Percentiles rank a stretch among this genome's conserved stretches.
phyloP scores from a whole-genome alignment of 2,888 invertebrate genomes.

The Abrostola triplasia region DNA sequence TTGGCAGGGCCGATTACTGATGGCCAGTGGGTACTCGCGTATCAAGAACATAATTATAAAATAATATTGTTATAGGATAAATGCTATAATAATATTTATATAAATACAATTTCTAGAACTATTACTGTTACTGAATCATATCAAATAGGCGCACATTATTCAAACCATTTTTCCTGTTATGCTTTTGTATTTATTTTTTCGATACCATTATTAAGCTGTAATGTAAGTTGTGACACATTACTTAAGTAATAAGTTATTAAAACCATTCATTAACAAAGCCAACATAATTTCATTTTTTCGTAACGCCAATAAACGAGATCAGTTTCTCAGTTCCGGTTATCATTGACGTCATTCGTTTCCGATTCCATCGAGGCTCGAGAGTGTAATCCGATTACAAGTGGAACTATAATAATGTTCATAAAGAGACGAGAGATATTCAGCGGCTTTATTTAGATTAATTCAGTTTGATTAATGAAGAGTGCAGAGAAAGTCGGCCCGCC shows the following conservation, averaged over 20 bases:
- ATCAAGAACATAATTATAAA: no score
- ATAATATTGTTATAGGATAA: no score
- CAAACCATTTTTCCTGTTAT: no score
- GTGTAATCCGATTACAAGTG: slow-evolving; percentile 57
- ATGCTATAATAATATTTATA: no score
- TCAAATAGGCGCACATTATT: no score
- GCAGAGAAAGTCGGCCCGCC: slow-evolving; percentile 68
- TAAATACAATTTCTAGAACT: no score
- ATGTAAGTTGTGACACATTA: slow-evolving; percentile 9
- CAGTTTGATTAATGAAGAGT: slow-evolving; percentile 78
- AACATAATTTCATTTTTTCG: slow-evolving; percentile 18
- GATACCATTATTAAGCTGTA: slow-evolving; percentile 2
- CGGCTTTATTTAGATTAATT: slow-evolving; percentile 76
- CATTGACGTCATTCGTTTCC: slow-evolving; percentile 45
- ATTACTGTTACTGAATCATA: no score
- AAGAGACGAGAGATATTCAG: slow-evolving; percentile 36
- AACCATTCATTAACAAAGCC: slow-evolving; percentile 13
- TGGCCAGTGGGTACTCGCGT: no score
- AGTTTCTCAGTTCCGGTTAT: slow-evolving; percentile 41
- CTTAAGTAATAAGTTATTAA: slow-evolving; percentile 22
- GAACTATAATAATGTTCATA: slow-evolving; percentile 49
- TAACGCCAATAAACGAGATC: slow-evolving; percentile 31
- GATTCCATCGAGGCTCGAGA: slow-evolving; percentile 38
- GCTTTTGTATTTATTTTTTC: background rate
- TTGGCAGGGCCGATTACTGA: no score